Percentiles rank a stretch among this genome's conserved stretches.
phyloP scores from a whole-genome alignment of 2,888 invertebrate genomes.

The Agrotis segetum region DNA sequence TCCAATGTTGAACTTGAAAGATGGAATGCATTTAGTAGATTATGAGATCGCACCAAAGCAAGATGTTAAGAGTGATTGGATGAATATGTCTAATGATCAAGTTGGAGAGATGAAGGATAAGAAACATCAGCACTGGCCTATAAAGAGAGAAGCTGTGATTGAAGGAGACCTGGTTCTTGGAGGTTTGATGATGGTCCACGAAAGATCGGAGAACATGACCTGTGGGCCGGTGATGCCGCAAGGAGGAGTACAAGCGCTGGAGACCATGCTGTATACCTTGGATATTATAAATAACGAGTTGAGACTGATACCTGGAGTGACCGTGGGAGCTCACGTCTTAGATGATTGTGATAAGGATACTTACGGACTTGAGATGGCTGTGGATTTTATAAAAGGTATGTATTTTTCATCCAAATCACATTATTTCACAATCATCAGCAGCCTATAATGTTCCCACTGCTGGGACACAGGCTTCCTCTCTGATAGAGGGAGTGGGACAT shows the following conservation, averaged over 20 bases:
- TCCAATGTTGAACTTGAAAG: constrained; percentile 71
- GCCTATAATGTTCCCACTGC: too few species aligned
- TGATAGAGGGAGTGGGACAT: too few species aligned
- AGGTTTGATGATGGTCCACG: constrained; percentile 98
- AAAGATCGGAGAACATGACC: constrained; percentile 96
- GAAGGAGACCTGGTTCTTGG: constrained; percentile 97
- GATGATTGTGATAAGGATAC: constrained; percentile 99
- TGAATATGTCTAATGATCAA: constrained; percentile 83
- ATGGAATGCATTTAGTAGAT: constrained; percentile 71
- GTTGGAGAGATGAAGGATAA: constrained; percentile 84
- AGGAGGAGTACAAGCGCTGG: constrained; percentile 96
- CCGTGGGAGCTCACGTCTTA: constrained; percentile 96
- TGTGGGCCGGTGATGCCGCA: constrained; percentile 99
- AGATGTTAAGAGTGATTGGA: constrained; percentile 79
- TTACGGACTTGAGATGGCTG: constrained; percentile 98
- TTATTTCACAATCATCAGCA: neutral
- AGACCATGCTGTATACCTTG: constrained; percentile 97
- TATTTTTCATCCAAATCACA: too few species aligned
- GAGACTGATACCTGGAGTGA: constrained; percentile 94
- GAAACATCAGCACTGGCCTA: constrained; percentile 93
- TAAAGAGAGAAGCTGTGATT: constrained; percentile 96
- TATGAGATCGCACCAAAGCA: constrained; percentile 71
- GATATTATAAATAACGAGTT: constrained; percentile 94
- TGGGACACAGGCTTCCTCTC: too few species aligned
- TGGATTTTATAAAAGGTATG: constrained; percentile 98